Percentiles rank a stretch among this genome's conserved stretches.
These are phyloP conservation scores for Microplitis deprimator DNA, from an alignment of 2,888 invertebrate genomes.

Conservation along the genomic window DNA sequence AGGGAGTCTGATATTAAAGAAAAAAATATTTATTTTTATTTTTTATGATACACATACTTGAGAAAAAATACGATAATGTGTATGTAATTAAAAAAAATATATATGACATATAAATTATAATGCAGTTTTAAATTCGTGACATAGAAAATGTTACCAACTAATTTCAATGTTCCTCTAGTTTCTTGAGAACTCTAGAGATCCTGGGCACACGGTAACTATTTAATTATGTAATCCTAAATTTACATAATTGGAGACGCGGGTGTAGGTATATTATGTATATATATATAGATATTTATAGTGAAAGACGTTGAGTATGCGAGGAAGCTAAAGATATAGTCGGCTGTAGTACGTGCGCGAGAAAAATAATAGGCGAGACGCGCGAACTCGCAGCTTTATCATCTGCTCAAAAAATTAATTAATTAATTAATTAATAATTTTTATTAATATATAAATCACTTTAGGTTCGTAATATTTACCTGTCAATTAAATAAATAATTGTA, in stretches of 20 bases:
- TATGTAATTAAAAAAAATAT: background rate
- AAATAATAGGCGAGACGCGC: slow-evolving; percentile 26
- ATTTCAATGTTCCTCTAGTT: slow-evolving; percentile 28
- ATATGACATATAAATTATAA: too few species aligned
- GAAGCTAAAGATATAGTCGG: slow-evolving; percentile 20
- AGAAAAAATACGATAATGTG: too few species aligned
- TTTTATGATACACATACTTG: too few species aligned
- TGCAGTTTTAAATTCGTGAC: slow-evolving; percentile 1
- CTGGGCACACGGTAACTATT: slow-evolving; percentile 55
- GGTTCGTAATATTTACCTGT: too few species aligned
- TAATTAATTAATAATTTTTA: slow-evolving; percentile 14
- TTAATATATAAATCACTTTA: background rate
- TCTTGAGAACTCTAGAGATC: slow-evolving; percentile 8
- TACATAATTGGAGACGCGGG: slow-evolving; percentile 60
- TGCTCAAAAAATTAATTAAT: slow-evolving; percentile 26
- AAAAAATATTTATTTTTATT: too few species aligned
- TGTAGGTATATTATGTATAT: slow-evolving; percentile 24
- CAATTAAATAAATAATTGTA: too few species aligned
- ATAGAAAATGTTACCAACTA: slow-evolving; percentile 26
- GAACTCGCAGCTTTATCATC: background rate
- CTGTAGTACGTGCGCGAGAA: slow-evolving; percentile 34
- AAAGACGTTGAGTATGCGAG: slow-evolving; percentile 32
- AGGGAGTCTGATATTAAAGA: too few species aligned
- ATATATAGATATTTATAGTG: slow-evolving; percentile 11
- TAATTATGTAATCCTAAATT: slow-evolving; percentile 65